Conservation (phyloP, 2,797 vertebrate genomes). For the Propithecus deckenii region DNA sequence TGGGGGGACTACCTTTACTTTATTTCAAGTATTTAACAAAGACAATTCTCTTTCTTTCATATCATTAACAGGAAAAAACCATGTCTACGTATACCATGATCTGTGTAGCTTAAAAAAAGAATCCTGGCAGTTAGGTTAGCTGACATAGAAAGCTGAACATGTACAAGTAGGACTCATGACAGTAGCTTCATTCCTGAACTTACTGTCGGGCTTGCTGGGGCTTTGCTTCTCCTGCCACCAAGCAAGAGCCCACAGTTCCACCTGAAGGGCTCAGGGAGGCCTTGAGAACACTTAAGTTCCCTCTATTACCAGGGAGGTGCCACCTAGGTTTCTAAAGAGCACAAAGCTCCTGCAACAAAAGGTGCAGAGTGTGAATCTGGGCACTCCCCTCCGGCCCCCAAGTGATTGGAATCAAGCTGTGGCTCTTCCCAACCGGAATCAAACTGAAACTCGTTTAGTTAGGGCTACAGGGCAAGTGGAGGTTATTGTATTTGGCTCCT, state of each 20-base stretch:
- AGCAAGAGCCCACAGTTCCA: neutral
- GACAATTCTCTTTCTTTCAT: neutral
- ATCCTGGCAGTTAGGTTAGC: neutral
- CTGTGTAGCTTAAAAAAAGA: neutral
- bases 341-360: neutral
- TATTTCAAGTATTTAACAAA: neutral
- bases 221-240: neutral
- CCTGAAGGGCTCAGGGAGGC: neutral
- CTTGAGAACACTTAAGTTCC: neutral
- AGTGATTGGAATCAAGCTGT: neutral
- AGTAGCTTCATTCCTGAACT: neutral
- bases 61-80: neutral
- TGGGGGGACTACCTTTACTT: neutral
- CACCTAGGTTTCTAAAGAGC: neutral
- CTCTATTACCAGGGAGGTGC: neutral
- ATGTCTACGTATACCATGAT: neutral
- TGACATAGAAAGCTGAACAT: neutral
- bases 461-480: neutral
- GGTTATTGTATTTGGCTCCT: neutral
- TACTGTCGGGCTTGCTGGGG: neutral
- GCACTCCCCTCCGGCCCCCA: neutral
- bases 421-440: neutral
- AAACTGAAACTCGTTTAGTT: neutral
- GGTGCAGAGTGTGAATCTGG: neutral
- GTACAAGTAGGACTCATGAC: neutral